Base-by-base conservation (phyloP, 2,113 vertebrate species). In the Malurus elegans region DNA sequence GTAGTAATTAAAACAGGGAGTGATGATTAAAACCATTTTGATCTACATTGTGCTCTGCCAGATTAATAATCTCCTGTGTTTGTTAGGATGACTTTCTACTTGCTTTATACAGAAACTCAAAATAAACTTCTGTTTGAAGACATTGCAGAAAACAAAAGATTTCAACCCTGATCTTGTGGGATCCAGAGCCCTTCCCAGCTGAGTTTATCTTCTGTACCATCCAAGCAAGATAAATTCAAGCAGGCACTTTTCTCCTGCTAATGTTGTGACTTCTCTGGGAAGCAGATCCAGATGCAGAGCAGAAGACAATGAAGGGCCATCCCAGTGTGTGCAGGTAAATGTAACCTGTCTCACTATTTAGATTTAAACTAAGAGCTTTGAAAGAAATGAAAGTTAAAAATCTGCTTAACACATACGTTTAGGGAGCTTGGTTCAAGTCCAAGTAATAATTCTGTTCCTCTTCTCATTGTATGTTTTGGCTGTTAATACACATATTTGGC, bases 1-100 rank as follows among this genome's bases (percentile, higher is more conserved):
- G 88, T 95, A 93, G 76, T 95, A 97, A 97, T 94, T 97, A 97
- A 97, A 97, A 92, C 12, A 94, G 86, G 32, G 66, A 78, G 61
- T 83, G 74, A 95, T 88, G 78, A 95, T 95, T 96, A 96, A 97
- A 97, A 96, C 38, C 74, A 84, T 76, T 93, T 90, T 67, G 34
- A 89, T 92, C 91, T 90, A 61, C 64, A 53, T 34, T 90, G 62
- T 93, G 28, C 40, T 95, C 86, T 70, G 61, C 95, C 86, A 90
- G 86, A 95, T 91, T 65, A 73, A 90, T 95, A 84, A 88, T 92
- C 48, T 92, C 53, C 74, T 74, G 65, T 80, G 48, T 93, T 94
- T 90, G 40, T 93, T 92, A 76, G 66, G 61, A 88, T 82, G 72
- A 94, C 79, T 95, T 97, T 88, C 92, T 91, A 66, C 75, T 95